These are phyloP conservation scores for Drosophila sucinea DNA, from an alignment of 1,140 invertebrate genomes.

Conservation along the genomic window DNA sequence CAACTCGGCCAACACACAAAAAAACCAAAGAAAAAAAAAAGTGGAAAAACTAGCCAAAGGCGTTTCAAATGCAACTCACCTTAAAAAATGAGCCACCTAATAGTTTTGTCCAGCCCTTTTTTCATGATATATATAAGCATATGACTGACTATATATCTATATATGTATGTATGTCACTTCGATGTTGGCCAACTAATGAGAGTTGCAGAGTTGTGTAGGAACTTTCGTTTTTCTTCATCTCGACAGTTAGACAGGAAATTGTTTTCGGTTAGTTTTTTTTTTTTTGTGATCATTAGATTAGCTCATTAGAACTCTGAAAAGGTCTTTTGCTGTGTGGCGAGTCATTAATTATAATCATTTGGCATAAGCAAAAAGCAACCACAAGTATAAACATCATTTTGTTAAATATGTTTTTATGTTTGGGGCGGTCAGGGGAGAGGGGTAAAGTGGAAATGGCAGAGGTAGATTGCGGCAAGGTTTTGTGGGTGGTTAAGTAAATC, in stretches of 20 bases:
- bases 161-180: conserved; percentile 56
- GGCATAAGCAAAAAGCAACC: conserved; percentile 17
- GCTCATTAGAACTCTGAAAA: conserved; percentile 66
- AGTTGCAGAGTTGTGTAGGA: conserved; percentile 33
- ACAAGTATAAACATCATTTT: conserved; percentile 32
- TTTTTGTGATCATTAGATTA: conserved; percentile 39
- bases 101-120: conserved; percentile 47
- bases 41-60: conserved; percentile 66
- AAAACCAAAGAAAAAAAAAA: conserved; percentile 15
- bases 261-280: conserved; percentile 37
- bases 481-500: conserved; percentile 3
- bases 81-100: conserved; percentile 44
- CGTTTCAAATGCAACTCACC: conserved; percentile 54
- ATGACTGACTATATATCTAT: conserved; percentile 18
- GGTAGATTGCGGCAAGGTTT: neutral
- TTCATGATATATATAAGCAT: neutral
- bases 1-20: conserved; percentile 50
- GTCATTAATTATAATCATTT: conserved; percentile 60
- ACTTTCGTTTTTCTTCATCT: conserved; percentile 70
- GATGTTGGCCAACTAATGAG: conserved; percentile 60
- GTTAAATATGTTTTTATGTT: conserved; percentile 31
- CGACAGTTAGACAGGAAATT: conserved; percentile 65
- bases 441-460: conserved; percentile 25
- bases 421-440: conserved; percentile 5
- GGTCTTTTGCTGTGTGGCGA: conserved; percentile 21